Evolutionary conservation across 2,113 vertebrate species (phyloP), one percentile per base, ranked within the genome.

Genomic region (Labrus mixtus): DNA sequence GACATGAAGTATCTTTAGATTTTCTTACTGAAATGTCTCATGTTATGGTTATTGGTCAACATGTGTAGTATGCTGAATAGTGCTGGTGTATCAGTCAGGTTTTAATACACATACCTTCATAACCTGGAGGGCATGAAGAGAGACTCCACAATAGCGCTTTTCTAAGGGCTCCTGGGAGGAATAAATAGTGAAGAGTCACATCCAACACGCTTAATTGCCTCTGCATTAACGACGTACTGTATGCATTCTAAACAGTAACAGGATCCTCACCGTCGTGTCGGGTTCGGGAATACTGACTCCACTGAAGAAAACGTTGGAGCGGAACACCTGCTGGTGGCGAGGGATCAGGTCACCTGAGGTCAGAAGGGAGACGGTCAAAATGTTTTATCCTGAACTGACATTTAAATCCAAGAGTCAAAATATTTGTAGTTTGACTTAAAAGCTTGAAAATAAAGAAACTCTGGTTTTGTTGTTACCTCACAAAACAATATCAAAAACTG

Each of bases 241-340:
- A 3, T 45, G 48, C 41, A 23, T 60, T 19, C 25, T 25, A 10
- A 43, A 1, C 23, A 50, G 36, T 33, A 45, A 59, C 41, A 15
- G 43, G 77, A 56, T 50, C 50, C 12, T 11, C 88, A 95, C 95
- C 89, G 64, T 94, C 0, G 91, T 93, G 73, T 95, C 95, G 1
- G 95, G 95, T 43, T 95, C 95, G 25, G 95, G 94, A 86, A 95
- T 95, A 68, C 87, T 94, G 84, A 95, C 93, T 79, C 95, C 95
- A 17, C 89, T 95, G 86, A 95, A 95, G 90, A 95, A 95, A 51
- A 93, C 88, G 25, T 95, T 95, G 56, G 95, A 95, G 54, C 74
- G 91, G 79, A 95, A 95, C 37, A 94, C 91, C 90, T 95, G 95
- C 83, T 95, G 95, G 70, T 95, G 95, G 29, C 92, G 93, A 67